A percentile compares a stretch with the other conserved stretches of the same genome.
These are phyloP conservation scores for Lagothrix lagotricha DNA, from an alignment of 2,797 vertebrate species.

Conservation along the genomic window DNA sequence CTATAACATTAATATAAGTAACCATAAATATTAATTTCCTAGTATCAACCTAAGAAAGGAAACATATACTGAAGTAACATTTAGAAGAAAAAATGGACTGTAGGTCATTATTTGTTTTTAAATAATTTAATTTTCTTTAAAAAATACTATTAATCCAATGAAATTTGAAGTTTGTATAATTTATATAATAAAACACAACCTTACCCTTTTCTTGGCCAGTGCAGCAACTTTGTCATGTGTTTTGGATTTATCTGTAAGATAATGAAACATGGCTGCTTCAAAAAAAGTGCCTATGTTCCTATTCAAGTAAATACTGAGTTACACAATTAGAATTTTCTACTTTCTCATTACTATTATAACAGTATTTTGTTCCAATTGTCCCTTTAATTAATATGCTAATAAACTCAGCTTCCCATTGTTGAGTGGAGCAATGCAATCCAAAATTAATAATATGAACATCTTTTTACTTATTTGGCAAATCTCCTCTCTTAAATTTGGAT, in stretches of 20 bases:
- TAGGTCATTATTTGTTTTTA: not conserved
- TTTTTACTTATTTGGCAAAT: not conserved
- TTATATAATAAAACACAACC: constrained; percentile 5
- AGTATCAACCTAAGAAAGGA: not conserved
- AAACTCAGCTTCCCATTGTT: not conserved
- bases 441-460: not conserved
- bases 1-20: not conserved
- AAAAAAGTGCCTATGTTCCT: not conserved
- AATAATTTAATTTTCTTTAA: constrained; percentile 37
- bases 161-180: constrained; percentile 23
- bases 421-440: not conserved
- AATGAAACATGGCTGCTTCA: constrained; percentile 61
- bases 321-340: not conserved
- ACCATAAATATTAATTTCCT: constrained; percentile 32
- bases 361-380: not conserved
- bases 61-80: not conserved
- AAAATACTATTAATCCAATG: constrained; percentile 43
- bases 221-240: constrained; percentile 31
- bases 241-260: constrained; percentile 60
- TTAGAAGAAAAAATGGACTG: not conserved
- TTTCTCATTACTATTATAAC: not conserved
- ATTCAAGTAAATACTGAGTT: not conserved
- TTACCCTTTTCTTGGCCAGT: constrained; percentile 68
- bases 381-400: constrained; percentile 45
- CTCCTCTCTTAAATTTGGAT: not conserved